Evolutionary conservation across 1,140 invertebrate species (phyloP).

Genomic region (Pteromalus puparum): DNA sequence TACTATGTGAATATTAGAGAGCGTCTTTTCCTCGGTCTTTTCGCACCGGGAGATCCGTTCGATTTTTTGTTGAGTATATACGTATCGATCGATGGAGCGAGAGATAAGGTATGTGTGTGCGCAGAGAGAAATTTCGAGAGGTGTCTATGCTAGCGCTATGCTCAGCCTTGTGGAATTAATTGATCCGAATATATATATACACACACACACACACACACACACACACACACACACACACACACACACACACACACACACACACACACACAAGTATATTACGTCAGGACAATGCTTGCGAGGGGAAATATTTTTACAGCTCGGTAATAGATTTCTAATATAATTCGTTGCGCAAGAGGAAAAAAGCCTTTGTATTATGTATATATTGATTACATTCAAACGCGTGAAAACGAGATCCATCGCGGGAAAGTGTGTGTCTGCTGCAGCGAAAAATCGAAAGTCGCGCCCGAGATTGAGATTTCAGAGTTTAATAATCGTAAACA

Average conservation of each 20-base stretch:
- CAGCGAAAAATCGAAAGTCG: too few relatives aligned
- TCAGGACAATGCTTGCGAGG: not conserved
- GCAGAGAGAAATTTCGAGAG: not conserved
- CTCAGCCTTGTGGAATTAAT: constrained; percentile 11
- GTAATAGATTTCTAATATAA: not conserved
- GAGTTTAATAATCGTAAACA: not conserved
- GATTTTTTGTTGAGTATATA: not conserved
- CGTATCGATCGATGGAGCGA: not conserved
- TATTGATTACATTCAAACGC: not conserved
- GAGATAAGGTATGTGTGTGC: not conserved
- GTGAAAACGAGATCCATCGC: too few relatives aligned
- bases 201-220: too few relatives aligned
- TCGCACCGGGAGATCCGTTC: not conserved
- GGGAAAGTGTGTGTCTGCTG: too few relatives aligned
- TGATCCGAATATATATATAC: not conserved
- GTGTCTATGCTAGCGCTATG: not conserved
- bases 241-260: too few relatives aligned
- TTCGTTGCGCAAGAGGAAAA: not conserved
- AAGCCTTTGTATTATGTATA: not conserved
- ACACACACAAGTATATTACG: not conserved
- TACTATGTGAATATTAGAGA: not conserved
- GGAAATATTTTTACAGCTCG: not conserved
- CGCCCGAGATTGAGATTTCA: not conserved
- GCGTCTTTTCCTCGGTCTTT: too few relatives aligned
- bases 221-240: too few relatives aligned